Base-by-base conservation (phyloP, 1,140 invertebrate species). In the Trichomalopsis sarcophagae region DNA sequence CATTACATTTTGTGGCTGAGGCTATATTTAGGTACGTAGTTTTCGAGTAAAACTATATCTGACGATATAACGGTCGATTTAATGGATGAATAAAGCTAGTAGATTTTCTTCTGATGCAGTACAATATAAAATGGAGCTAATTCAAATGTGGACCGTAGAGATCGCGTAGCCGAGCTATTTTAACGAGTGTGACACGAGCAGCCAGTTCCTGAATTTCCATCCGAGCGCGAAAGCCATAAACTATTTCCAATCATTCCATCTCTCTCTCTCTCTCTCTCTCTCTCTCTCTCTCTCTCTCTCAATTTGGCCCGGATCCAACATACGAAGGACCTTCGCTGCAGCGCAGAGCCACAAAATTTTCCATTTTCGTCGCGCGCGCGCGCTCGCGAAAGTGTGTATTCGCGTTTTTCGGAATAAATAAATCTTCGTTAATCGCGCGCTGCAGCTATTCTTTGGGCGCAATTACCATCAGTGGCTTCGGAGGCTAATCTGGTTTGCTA, bases 291-390 rank as follows among this genome's bases (percentile, higher is more conserved):
- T 27, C 27, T 27, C 1, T 27, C 27, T 27, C 27, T 77, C n/a
- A 36, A 77, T 83, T 62, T 83, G 82, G 62, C 73, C 36, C 17
- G 23, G 21, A 30, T 83, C 82, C 82, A 88, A 81, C 47, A 27
- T 76, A 66, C 55, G 40, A 84, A 33, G 0, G 27, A 81, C 78
- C 62, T 81, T 81, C 62, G 68, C 13, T 17, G 47, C 47, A 9
- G 47, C 14, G 14, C 2, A 3, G 4, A 36, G 33, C 33, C 33
- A 36, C 33, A 36, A 50, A 50, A 50, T 50, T 50, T 50, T 50
- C 47, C 47, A 50, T 50, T 1, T 50, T 50, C 6, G 47, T 50
- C 47, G 13, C 14, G 47, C 11, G 14, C 6, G 2, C 13, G 50
- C 17, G n/a, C n/a, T n/a, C n/a, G n/a, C n/a, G n/a, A n/a, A n/a